Percentiles rank a stretch among this genome's conserved stretches.
Conservation (phyloP, 2,113 vertebrate genomes). For the Plectropomus leopardus region DNA sequence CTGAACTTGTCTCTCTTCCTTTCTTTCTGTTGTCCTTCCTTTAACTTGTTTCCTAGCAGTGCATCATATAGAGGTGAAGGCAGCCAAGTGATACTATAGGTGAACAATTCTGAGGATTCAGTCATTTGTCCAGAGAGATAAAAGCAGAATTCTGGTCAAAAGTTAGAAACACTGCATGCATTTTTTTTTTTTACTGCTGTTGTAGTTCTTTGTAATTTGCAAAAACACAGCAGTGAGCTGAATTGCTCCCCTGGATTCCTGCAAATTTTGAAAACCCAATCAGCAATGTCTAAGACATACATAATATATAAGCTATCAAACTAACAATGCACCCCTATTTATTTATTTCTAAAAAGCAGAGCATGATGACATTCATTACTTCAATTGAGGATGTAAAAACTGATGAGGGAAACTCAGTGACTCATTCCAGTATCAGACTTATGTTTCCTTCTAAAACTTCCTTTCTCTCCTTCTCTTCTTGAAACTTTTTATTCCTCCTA, state of each 20-base stretch:
- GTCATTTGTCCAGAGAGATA: neutral
- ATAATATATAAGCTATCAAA: neutral
- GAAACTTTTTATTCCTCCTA: neutral
- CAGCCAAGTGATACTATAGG: neutral
- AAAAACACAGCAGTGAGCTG: neutral
- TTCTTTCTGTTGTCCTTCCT: neutral
- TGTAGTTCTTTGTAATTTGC: neutral
- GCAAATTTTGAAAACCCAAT: neutral
- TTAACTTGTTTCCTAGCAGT: neutral
- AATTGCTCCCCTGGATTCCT: neutral
- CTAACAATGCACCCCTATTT: neutral
- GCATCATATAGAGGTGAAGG: neutral
- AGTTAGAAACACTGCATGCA: neutral
- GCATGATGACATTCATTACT: slow-evolving; percentile 18
- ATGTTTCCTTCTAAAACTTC: neutral
- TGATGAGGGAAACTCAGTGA: neutral
- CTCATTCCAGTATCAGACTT: neutral
- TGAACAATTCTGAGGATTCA: neutral
- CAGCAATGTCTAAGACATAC: neutral
- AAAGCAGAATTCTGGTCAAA: neutral
- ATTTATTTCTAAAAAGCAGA: neutral
- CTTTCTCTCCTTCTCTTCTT: neutral
- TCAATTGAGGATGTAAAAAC: neutral
- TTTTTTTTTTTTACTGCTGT: neutral
- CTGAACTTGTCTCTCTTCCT: neutral